phyloP scores from a whole-genome alignment of 1,140 invertebrate species.

The Drosophila tani region DNA sequence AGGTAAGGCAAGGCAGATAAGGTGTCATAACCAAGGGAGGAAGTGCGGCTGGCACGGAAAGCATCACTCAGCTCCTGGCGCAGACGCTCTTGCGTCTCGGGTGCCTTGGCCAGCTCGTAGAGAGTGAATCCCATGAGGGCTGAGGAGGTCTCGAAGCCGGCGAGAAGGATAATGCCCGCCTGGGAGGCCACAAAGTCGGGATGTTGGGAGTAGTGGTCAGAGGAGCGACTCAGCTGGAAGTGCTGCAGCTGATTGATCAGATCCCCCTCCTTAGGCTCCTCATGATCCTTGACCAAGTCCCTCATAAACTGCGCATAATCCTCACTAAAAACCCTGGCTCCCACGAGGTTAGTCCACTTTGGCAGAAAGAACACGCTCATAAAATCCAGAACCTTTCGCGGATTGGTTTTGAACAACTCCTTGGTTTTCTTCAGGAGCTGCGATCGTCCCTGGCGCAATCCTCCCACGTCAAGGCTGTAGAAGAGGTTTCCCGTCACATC shows the following conservation, averaged over 20 bases:
- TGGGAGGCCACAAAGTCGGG: slow-evolving; percentile 88
- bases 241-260: slow-evolving; percentile 86
- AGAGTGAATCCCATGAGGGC: slow-evolving; percentile 86
- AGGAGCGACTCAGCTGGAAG: slow-evolving; percentile 57
- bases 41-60: slow-evolving; percentile 52
- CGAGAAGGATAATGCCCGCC: slow-evolving; percentile 87
- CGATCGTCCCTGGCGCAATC: slow-evolving; percentile 85
- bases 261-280: slow-evolving; percentile 57
- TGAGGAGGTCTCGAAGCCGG: slow-evolving; percentile 89
- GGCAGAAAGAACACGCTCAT: slow-evolving; percentile 85
- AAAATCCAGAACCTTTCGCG: slow-evolving; percentile 75
- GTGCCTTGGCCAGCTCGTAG: slow-evolving; percentile 87
- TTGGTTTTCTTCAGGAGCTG: slow-evolving; percentile 81
- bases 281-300: slow-evolving; percentile 24
- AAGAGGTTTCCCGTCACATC: slow-evolving; percentile 87
- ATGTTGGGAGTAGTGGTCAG: slow-evolving; percentile 77
- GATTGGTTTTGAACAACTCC: slow-evolving; percentile 84
- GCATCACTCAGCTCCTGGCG: slow-evolving; percentile 86
- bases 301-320: slow-evolving; percentile 75
- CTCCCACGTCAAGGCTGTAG: slow-evolving; percentile 87
- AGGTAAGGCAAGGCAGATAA: slow-evolving; percentile 85
- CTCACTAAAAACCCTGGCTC: slow-evolving; percentile 67
- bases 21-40: slow-evolving; percentile 79
- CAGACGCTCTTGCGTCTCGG: slow-evolving; percentile 86
- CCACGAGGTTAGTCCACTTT: slow-evolving; percentile 39